A percentile compares a stretch with the other conserved stretches of the same genome.
These are phyloP conservation scores for Vulpes lagopus DNA, from an alignment of 2,113 vertebrate genomes.

Conservation along the genomic window DNA sequence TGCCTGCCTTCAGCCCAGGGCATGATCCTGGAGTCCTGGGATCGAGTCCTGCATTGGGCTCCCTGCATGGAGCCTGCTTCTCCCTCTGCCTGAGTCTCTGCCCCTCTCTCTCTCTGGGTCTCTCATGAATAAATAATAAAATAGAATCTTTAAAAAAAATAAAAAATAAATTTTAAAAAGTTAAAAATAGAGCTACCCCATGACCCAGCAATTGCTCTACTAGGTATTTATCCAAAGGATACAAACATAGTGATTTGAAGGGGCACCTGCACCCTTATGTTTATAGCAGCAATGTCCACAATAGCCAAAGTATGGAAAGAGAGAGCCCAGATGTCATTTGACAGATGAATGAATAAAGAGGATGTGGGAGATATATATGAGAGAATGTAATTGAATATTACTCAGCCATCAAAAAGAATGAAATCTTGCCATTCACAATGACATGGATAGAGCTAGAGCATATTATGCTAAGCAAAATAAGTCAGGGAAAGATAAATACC, in stretches of 20 bases:
- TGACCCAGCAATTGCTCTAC: not conserved
- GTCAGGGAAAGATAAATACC: not conserved
- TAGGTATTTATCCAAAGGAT: not conserved
- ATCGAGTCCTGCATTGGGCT: no score
- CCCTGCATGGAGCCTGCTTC: no score
- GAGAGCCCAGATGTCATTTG: not conserved
- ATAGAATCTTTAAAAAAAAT: no score
- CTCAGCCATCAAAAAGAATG: not conserved
- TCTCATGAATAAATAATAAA: no score
- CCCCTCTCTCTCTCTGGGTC: no score
- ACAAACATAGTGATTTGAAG: not conserved
- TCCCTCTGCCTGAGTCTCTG: no score
- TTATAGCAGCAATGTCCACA: not conserved
- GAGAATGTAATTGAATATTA: not conserved
- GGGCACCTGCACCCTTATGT: not conserved
- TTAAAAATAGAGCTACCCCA: not conserved
- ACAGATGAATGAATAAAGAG: not conserved
- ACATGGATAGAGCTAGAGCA: not conserved
- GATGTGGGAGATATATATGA: not conserved
- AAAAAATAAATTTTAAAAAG: not conserved
- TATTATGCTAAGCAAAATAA: not conserved
- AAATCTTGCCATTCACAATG: not conserved
- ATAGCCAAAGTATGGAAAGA: not conserved
- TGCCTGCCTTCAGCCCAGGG: no score
- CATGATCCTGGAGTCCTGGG: no score